Evolutionary conservation across 2,113 vertebrate species (phyloP).

Genomic region (Agelaius phoeniceus): DNA sequence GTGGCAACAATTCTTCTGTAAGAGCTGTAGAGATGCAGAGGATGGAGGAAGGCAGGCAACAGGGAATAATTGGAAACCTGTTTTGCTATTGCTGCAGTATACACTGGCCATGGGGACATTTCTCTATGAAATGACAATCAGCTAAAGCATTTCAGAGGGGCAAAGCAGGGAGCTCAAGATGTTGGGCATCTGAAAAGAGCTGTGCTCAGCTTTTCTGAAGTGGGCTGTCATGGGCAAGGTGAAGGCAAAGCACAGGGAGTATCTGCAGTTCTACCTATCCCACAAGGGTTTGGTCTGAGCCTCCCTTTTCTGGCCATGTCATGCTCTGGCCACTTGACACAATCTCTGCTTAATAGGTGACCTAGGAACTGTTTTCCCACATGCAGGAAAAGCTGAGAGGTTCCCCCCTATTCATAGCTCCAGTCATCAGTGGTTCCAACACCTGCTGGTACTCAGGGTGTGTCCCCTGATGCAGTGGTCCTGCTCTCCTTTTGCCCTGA

Average conservation of each 20-base stretch:
- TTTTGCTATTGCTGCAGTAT: neutral
- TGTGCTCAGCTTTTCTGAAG: neutral
- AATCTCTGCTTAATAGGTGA: neutral
- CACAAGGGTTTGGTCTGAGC: neutral
- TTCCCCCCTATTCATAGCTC: neutral
- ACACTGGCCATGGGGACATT: neutral
- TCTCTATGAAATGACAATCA: neutral
- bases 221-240: neutral
- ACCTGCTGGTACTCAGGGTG: neutral
- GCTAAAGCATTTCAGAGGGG: neutral
- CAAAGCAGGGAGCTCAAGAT: neutral
- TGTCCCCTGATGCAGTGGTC: neutral
- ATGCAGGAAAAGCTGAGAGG: neutral
- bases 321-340: neutral
- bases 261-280: neutral
- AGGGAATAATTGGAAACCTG: neutral
- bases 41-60: neutral
- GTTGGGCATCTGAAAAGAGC: neutral
- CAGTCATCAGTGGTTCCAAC: neutral
- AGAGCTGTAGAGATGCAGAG: neutral
- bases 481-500: neutral
- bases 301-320: neutral
- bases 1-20: neutral
- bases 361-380: neutral
- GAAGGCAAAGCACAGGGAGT: neutral